Evolutionary conservation across 2,888 invertebrate species (phyloP), one percentile per base, ranked within the genome.

Genomic region (Blera fallax): DNA sequence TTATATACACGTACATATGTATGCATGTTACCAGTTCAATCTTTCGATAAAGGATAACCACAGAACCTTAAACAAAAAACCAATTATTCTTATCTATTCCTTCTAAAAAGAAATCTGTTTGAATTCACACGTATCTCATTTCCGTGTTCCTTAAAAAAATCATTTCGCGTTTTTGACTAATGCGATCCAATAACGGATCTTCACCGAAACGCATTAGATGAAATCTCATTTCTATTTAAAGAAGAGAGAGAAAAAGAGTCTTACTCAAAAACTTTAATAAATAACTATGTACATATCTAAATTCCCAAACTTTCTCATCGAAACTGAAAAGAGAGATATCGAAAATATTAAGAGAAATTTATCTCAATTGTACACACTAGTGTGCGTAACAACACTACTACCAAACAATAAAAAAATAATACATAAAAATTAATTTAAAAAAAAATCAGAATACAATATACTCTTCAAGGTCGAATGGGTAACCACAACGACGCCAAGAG

Each of bases 401-500:
- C 83, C 32, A 79, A 83, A 83, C 16, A 79, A 79, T 14, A 62
- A 70, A 24, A 34, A 50, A 18, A 52, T 5, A 50, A 70, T 5
- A 34, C 1, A 24, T 10, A 43, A 27, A 64, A 64, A 21, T 32
- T n/a, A 50, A 45, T 16, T 18, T 11, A 52, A 70, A 50, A 69
- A 74, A 32, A 65, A 29, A n/a, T 24, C 45, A 70, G 58, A 79
- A 60, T 16, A 60, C 29, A 60, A 64, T 64, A 74, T 54, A 70
- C 65, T 85, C 76, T 81, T 85, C 85, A 85, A 85, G 85, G 85
- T 85, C 85, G 85, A 85, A 81, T 81, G 81, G 80, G 72, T 70
- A 81, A 85, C 76, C 45, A 80, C 67, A 84, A 32, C 64, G 70
- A 77, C 72, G 64, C 85, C 60, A 72, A 77, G 76, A 81, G 85